These are phyloP conservation scores for Patella pellucida DNA, from an alignment of 2,888 invertebrate species.

Conservation along the genomic window DNA sequence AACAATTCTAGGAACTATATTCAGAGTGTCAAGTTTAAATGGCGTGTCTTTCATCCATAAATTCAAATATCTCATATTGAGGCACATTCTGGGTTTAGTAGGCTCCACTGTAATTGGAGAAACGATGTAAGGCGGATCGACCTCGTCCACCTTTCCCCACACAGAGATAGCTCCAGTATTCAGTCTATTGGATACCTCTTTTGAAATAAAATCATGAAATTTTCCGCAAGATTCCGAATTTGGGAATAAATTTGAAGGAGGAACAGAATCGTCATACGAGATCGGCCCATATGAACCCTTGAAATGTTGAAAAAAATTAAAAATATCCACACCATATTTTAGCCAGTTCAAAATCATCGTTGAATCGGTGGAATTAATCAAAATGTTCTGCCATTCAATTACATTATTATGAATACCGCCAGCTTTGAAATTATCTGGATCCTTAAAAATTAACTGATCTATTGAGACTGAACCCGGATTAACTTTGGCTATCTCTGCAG, in stretches of 20 bases:
- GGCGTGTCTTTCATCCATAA: not conserved
- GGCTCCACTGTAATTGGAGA: not conserved
- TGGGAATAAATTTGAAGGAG: too few species aligned
- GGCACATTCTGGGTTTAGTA: not conserved
- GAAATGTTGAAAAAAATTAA: not conserved
- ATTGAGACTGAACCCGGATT: not conserved
- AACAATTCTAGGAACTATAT: not conserved
- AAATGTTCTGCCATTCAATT: not conserved
- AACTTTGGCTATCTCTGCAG: not conserved
- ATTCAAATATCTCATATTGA: not conserved
- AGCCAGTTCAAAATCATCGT: not conserved
- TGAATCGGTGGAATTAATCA: not conserved
- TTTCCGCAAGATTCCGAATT: not conserved
- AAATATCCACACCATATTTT: not conserved
- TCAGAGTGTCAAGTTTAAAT: not conserved
- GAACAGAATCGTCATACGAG: too few species aligned
- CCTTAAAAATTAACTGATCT: not conserved
- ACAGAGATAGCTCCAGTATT: conserved; percentile 1
- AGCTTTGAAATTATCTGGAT: not conserved
- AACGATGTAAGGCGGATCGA: not conserved
- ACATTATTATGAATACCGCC: not conserved
- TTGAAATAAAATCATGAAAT: not conserved
- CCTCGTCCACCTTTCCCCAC: not conserved
- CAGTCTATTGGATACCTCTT: not conserved
- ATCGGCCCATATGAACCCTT: not conserved